These are phyloP conservation scores for Apotomis capreana DNA, from an alignment of 2,888 invertebrate genomes.

Conservation along the genomic window DNA sequence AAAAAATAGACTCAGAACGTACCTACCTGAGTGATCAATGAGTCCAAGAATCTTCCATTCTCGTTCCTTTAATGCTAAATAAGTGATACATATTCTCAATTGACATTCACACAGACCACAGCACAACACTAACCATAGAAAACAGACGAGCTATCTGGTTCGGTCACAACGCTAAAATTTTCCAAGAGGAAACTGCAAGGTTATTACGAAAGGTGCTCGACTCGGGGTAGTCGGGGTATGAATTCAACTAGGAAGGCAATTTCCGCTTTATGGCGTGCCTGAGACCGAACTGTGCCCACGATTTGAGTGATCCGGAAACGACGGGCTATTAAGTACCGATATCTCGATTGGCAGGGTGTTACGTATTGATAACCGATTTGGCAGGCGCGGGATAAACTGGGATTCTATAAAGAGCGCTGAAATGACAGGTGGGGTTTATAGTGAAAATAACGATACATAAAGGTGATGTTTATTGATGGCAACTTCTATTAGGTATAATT, in stretches of 20 bases:
- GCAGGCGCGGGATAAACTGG: constrained; percentile 25
- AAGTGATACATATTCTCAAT: too few species aligned
- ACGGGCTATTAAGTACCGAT: constrained; percentile 39
- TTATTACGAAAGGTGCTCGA: constrained; percentile 66
- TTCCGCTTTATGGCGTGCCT: constrained; percentile 75
- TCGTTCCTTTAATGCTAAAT: too few species aligned
- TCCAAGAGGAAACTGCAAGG: constrained; percentile 63
- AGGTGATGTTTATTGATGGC: too few species aligned
- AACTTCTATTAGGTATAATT: too few species aligned
- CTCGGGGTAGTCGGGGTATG: constrained; percentile 59
- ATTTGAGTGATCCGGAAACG: constrained; percentile 43
- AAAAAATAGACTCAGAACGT: too few species aligned
- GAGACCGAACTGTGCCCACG: constrained; percentile 58
- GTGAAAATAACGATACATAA: too few species aligned
- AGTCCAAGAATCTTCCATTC: too few species aligned
- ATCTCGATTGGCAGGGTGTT: constrained; percentile 34
- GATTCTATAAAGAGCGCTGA: constrained; percentile 16
- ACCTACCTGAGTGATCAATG: too few species aligned
- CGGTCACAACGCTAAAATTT: constrained; percentile 65
- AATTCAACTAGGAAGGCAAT: constrained; percentile 80
- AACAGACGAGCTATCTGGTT: constrained; percentile 48
- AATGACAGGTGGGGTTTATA: background rate
- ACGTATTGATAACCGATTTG: constrained; percentile 38
- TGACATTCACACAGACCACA: background rate
- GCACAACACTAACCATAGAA: constrained; percentile 31